These are phyloP conservation scores for Cercopithecus mona DNA, from an alignment of 2,113 vertebrate species.

Conservation along the genomic window DNA sequence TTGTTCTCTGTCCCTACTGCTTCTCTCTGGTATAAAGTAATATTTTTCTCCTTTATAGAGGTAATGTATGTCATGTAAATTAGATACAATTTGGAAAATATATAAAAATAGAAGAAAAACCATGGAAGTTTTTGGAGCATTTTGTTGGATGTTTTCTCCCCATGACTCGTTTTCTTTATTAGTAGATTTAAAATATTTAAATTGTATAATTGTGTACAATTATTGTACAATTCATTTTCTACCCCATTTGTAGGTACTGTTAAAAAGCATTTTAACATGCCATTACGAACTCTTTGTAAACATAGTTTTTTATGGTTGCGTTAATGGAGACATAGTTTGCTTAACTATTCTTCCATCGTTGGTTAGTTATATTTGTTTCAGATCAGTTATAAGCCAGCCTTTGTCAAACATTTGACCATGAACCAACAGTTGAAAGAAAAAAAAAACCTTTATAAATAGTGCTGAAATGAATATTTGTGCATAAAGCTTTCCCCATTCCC, in stretches of 20 bases:
- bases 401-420: slow-evolving; percentile 22
- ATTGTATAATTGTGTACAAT: not conserved
- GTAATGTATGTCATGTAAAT: not conserved
- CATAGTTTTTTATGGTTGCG: not conserved
- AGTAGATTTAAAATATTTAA: slow-evolving; percentile 22
- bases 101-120: not conserved
- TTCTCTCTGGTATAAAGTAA: not conserved
- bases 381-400: not conserved
- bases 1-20: not conserved
- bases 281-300: not conserved
- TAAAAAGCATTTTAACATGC: not conserved
- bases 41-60: not conserved
- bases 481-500: not conserved
- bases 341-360: not conserved
- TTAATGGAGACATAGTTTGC: not conserved
- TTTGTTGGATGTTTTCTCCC: not conserved
- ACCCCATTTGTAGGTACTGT: not conserved
- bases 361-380: not conserved
- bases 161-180: slow-evolving; percentile 12
- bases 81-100: not conserved
- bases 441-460: not conserved
- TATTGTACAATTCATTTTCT: not conserved
- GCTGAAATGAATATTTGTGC: not conserved
- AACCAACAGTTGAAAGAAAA: not conserved
- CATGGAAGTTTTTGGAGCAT: not conserved